Evolutionary conservation across 2,888 invertebrate species (phyloP).

Genomic region (Cryptophagus acutangulus): DNA sequence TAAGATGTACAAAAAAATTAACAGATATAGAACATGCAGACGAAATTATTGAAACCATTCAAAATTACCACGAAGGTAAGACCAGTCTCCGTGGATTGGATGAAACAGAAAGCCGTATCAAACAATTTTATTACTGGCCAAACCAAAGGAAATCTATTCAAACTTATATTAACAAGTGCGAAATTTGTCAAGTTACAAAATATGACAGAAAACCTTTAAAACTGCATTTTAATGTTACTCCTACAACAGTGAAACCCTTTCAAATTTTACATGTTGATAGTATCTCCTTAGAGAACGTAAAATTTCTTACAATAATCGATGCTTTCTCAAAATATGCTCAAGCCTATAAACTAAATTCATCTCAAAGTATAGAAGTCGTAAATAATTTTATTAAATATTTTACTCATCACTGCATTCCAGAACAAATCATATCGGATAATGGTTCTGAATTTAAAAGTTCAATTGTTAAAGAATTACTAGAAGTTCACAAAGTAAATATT

Average conservation of each 20-base stretch:
- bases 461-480: slow-evolving; percentile 12
- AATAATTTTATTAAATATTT: slow-evolving; percentile 9
- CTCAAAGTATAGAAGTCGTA: not conserved
- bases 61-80: slow-evolving; percentile 14
- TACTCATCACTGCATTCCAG: slow-evolving; percentile 10
- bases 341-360: slow-evolving; percentile 4
- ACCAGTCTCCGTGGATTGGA: slow-evolving; percentile 21
- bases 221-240: slow-evolving; percentile 17
- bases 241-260: slow-evolving; percentile 21
- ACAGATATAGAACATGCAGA: slow-evolving; percentile 11
- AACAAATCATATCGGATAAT: slow-evolving; percentile 13
- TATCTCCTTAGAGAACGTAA: slow-evolving; percentile 8
- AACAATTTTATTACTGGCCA: slow-evolving; percentile 20
- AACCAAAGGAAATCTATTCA: slow-evolving; percentile 14
- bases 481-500: slow-evolving; percentile 15
- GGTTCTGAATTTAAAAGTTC: slow-evolving; percentile 14
- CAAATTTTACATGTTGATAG: slow-evolving; percentile 23
- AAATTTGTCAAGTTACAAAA: slow-evolving; percentile 19
- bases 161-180: slow-evolving; percentile 22
- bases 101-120: slow-evolving; percentile 17
- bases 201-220: slow-evolving; percentile 22
- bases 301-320: slow-evolving; percentile 18
- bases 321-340: slow-evolving; percentile 20
- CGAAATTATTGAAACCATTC: slow-evolving; percentile 11
- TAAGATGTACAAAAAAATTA: slow-evolving; percentile 6